Evolutionary conservation across 92 coral and sea anemone species (phyloP).

Genomic region (Blastomussa wellsi): DNA sequence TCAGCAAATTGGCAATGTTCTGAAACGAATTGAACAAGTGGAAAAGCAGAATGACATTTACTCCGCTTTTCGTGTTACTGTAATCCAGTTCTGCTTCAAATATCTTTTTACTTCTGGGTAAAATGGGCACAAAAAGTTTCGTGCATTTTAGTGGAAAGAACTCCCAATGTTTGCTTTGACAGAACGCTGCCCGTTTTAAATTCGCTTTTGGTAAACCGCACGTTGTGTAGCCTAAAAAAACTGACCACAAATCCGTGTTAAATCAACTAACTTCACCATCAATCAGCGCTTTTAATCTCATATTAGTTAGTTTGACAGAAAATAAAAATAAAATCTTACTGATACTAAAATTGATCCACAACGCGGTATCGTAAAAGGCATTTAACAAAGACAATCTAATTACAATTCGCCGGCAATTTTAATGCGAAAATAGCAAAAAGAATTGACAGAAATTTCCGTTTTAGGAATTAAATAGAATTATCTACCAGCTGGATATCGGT

Average conservation of each 20-base stretch:
- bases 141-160: too few species aligned
- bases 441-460: constrained; percentile 12
- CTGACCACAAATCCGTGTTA: background rate
- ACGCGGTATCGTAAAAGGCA: background rate
- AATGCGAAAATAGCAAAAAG: constrained; percentile 1
- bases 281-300: background rate
- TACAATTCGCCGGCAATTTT: constrained; percentile 1
- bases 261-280: background rate
- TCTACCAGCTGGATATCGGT: background rate
- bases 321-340: background rate
- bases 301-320: background rate
- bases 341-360: background rate
- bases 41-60: background rate
- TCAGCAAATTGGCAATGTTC: background rate
- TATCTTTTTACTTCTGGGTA: too few species aligned
- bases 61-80: too few species aligned
- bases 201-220: background rate
- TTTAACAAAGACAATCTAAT: constrained; percentile 14
- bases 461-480: background rate
- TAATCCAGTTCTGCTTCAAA: too few species aligned
- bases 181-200: too few species aligned
- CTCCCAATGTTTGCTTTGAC: too few species aligned
- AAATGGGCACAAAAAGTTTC: too few species aligned
- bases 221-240: background rate
- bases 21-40: background rate